A percentile compares a stretch with the other conserved stretches of the same genome.
Conservation (phyloP, 2,888 invertebrate species). For the Drosophila neonasuta region DNA sequence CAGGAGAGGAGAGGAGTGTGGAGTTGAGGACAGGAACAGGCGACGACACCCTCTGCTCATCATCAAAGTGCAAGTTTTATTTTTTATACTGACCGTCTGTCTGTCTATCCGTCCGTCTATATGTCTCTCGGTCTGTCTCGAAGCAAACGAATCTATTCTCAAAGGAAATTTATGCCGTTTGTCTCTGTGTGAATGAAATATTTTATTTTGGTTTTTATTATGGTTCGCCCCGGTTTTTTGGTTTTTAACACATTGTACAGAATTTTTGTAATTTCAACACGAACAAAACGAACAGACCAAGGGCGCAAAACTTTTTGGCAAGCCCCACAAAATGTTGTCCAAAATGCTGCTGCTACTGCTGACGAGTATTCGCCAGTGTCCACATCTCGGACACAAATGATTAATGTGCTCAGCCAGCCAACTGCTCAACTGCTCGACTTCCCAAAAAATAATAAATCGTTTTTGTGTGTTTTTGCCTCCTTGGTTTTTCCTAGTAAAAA, state of each 20-base stretch:
- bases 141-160: slow-evolving; percentile 68
- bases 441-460: slow-evolving; percentile 75
- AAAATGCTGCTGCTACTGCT: slow-evolving; percentile 28
- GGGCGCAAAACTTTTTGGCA: slow-evolving; percentile 63
- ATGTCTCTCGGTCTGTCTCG: slow-evolving; percentile 40
- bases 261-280: slow-evolving; percentile 78
- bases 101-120: not conserved
- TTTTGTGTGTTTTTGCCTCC: slow-evolving; percentile 22
- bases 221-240: slow-evolving; percentile 32
- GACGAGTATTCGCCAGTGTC: slow-evolving; percentile 66
- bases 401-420: slow-evolving; percentile 57
- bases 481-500: slow-evolving; percentile 29
- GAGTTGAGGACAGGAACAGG: not conserved
- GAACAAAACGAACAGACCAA: slow-evolving; percentile 13
- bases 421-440: slow-evolving; percentile 31
- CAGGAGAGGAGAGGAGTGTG: not conserved
- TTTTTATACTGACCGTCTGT: slow-evolving; percentile 39
- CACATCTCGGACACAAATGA: slow-evolving; percentile 74
- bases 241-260: slow-evolving; percentile 69
- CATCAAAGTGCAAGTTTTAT: slow-evolving; percentile 43
- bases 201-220: slow-evolving; percentile 67
- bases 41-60: slow-evolving; percentile 43
- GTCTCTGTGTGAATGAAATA: slow-evolving; percentile 72
- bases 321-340: slow-evolving; percentile 36
- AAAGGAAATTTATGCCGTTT: slow-evolving; percentile 76